A percentile compares a stretch with the other conserved stretches of the same genome.
These are phyloP conservation scores for Allobates femoralis DNA, from an alignment of 2,797 vertebrate genomes.

Conservation along the genomic window DNA sequence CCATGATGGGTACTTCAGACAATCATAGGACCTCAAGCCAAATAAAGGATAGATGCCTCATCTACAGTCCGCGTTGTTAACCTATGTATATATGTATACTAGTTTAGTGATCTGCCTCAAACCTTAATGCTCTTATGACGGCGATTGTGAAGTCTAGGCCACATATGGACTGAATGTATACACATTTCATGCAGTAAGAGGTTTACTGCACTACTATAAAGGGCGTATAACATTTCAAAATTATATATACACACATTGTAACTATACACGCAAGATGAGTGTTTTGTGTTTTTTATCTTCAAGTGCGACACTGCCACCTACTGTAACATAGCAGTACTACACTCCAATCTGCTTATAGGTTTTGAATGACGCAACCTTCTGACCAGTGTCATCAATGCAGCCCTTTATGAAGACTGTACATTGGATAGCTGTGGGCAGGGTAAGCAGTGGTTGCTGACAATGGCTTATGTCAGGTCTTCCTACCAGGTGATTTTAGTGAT, in stretches of 20 bases:
- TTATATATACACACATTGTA: not conserved
- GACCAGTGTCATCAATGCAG: not conserved
- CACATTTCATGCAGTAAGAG: not conserved
- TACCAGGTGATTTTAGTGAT: not conserved
- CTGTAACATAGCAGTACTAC: not conserved
- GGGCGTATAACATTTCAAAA: not conserved
- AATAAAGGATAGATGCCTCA: not conserved
- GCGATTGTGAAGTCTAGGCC: not conserved
- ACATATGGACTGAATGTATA: not conserved
- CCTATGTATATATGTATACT: not conserved
- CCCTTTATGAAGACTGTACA: not conserved
- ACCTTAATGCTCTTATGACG: not conserved
- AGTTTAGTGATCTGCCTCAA: not conserved
- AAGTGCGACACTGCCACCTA: not conserved
- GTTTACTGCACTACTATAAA: conserved; percentile 7
- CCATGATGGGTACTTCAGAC: not conserved
- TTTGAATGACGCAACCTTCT: not conserved
- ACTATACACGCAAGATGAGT: not conserved
- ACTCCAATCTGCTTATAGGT: not conserved
- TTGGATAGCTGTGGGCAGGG: not conserved
- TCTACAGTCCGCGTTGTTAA: not conserved
- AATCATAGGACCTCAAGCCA: not conserved
- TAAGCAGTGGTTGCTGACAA: not conserved
- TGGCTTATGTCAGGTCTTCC: conserved; percentile 8
- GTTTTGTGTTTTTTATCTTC: not conserved